Conservation (phyloP, 2,888 invertebrate genomes). For the Caenorhabditis drosophilae region DNA sequence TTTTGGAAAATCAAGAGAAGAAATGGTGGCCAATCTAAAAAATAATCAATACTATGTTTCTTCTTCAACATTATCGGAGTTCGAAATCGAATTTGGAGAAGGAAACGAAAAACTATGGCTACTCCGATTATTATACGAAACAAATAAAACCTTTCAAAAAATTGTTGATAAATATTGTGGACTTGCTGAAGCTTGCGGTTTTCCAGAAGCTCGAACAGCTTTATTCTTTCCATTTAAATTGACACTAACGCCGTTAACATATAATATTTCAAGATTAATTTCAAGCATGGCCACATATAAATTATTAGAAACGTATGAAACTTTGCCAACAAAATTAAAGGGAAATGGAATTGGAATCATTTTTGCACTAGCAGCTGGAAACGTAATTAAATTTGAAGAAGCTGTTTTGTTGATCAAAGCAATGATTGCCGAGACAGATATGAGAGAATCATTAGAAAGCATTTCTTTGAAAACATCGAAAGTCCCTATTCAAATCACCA, state of each 20-base stretch:
- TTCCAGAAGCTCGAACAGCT: slow-evolving; percentile 34
- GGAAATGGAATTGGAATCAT: slow-evolving; percentile 33
- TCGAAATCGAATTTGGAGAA: slow-evolving; percentile 36
- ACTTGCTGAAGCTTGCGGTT: slow-evolving; percentile 28
- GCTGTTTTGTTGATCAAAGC: slow-evolving; percentile 32
- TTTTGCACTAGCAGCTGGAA: slow-evolving; percentile 29
- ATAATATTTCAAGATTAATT: slow-evolving; percentile 35
- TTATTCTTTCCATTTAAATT: slow-evolving; percentile 43
- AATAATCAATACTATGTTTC: slow-evolving; percentile 12
- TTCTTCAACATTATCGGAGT: slow-evolving; percentile 10
- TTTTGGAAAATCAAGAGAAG: slow-evolving; percentile 30
- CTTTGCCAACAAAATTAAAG: slow-evolving; percentile 21
- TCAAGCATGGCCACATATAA: slow-evolving; percentile 35
- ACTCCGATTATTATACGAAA: slow-evolving; percentile 32
- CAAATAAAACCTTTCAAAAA: slow-evolving; percentile 24
- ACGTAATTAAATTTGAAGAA: slow-evolving; percentile 28
- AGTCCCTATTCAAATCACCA: slow-evolving; percentile 18
- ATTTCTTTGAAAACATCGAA: slow-evolving; percentile 16
- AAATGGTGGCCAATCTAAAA: slow-evolving; percentile 32
- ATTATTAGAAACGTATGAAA: slow-evolving; percentile 18
- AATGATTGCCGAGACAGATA: slow-evolving; percentile 24
- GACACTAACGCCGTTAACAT: slow-evolving; percentile 27
- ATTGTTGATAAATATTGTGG: slow-evolving; percentile 33
- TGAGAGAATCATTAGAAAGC: slow-evolving; percentile 6
- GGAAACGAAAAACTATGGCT: slow-evolving; percentile 40